Conservation (phyloP, 2,113 vertebrate genomes). For the Cranoglanis bouderius region DNA sequence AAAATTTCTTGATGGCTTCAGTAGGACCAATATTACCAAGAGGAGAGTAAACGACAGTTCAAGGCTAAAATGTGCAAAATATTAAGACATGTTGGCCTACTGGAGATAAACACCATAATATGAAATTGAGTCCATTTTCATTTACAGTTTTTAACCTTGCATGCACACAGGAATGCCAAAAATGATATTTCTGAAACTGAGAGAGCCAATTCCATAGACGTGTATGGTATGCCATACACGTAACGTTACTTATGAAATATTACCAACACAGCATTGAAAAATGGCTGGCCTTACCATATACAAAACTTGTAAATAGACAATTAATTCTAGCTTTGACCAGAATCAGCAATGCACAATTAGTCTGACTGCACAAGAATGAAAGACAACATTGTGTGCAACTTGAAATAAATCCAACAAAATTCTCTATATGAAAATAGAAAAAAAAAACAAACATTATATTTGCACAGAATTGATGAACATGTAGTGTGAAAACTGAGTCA, state of each 20-base stretch:
- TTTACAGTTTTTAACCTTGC: not conserved
- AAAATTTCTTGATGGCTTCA: conserved; percentile 20
- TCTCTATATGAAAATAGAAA: conserved; percentile 45
- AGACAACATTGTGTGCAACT: not conserved
- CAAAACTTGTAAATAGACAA: conserved; percentile 12
- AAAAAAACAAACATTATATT: conserved; percentile 16
- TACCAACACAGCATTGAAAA: not conserved
- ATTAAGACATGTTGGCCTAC: conserved; percentile 55
- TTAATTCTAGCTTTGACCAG: not conserved
- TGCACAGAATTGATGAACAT: conserved; percentile 12
- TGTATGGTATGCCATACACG: not conserved
- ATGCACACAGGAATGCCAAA: not conserved
- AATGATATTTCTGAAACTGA: not conserved
- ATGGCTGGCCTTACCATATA: too few species aligned
- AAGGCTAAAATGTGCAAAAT: conserved; percentile 75
- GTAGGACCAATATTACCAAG: conserved; percentile 22
- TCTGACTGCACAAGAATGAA: not conserved
- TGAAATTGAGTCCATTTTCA: not conserved
- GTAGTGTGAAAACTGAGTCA: conserved; percentile 50
- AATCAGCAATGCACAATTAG: conserved; percentile 7
- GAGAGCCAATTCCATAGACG: not conserved
- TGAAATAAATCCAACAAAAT: conserved; percentile 26
- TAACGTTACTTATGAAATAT: not conserved
- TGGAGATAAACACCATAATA: conserved; percentile 17
- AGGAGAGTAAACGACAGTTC: conserved; percentile 49